Conservation (phyloP, 2,113 vertebrate species). For the Chlorodrepanis virens region DNA sequence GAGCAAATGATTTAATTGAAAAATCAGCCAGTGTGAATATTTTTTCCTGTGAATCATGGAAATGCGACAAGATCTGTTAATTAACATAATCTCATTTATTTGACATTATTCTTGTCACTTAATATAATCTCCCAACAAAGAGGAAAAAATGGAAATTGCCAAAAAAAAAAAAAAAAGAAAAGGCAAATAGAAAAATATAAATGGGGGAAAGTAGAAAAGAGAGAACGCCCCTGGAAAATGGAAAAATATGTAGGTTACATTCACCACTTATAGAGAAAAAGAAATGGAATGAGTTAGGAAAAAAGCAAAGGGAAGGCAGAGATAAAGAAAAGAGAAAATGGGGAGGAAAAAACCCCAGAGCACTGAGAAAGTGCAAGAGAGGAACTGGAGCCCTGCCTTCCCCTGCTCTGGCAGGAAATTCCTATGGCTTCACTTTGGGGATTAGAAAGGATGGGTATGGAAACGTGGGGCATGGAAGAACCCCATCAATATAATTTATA, state of each 20-base stretch:
- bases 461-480: background rate
- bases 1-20: conserved; percentile 65
- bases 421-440: background rate
- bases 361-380: background rate
- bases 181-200: background rate
- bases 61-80: conserved; percentile 64
- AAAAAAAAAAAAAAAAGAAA: background rate
- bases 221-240: background rate
- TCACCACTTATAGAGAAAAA: background rate
- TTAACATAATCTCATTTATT: conserved; percentile 62
- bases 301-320: background rate
- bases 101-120: conserved; percentile 51
- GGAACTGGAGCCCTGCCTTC: background rate
- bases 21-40: conserved; percentile 50
- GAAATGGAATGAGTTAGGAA: background rate
- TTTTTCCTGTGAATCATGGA: conserved; percentile 31
- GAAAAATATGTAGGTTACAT: background rate
- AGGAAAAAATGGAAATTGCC: background rate
- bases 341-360: accelerated
- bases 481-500: background rate
- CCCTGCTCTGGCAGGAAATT: background rate
- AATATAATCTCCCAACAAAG: conserved; percentile 23
- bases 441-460: background rate
- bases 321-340: background rate
- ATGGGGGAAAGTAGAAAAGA: background rate